phyloP scores from a whole-genome alignment of 2,888 invertebrate genomes.

The Hofmannophila pseudospretella region DNA sequence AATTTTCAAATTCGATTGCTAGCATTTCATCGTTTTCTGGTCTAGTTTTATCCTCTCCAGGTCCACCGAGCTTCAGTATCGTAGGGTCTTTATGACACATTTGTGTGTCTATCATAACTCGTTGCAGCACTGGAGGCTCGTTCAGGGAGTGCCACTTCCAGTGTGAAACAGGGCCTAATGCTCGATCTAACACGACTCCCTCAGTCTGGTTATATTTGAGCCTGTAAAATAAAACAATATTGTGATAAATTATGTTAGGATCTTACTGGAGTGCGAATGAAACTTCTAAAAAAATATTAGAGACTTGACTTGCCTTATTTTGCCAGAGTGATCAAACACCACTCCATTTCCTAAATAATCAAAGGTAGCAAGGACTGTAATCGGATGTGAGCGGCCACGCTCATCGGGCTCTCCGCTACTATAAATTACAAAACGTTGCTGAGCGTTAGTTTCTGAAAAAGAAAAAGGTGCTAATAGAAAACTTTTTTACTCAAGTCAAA shows the following conservation, averaged over 20 bases:
- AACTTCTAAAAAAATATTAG: too few relatives aligned
- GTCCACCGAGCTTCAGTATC: slow-evolving; percentile 44
- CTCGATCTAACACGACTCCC: slow-evolving; percentile 59
- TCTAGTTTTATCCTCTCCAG: background rate
- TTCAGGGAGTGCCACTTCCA: slow-evolving; percentile 72
- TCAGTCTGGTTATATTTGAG: slow-evolving; percentile 70
- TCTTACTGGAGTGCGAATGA: slow-evolving; percentile 8
- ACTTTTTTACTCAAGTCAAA: too few relatives aligned
- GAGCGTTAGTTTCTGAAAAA: slow-evolving; percentile 52
- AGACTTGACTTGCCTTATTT: slow-evolving; percentile 67
- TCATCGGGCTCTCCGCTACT: slow-evolving; percentile 61
- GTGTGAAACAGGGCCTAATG: slow-evolving; percentile 57
- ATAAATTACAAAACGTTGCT: slow-evolving; percentile 58
- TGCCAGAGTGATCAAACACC: slow-evolving; percentile 63
- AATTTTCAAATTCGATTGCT: slow-evolving; percentile 64
- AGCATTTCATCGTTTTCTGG: slow-evolving; percentile 61
- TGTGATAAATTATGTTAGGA: too few relatives aligned
- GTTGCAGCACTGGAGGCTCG: slow-evolving; percentile 60
- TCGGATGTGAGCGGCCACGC: slow-evolving; percentile 47
- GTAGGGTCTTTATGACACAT: slow-evolving; percentile 56
- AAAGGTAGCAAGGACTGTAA: slow-evolving; percentile 58
- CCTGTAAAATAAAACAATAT: too few relatives aligned
- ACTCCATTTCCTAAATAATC: slow-evolving; percentile 65
- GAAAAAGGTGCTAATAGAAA: too few relatives aligned
- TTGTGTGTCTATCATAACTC: slow-evolving; percentile 68